Evolutionary conservation across 2,888 invertebrate species (phyloP).

Genomic region (Epinotia bilunana): DNA sequence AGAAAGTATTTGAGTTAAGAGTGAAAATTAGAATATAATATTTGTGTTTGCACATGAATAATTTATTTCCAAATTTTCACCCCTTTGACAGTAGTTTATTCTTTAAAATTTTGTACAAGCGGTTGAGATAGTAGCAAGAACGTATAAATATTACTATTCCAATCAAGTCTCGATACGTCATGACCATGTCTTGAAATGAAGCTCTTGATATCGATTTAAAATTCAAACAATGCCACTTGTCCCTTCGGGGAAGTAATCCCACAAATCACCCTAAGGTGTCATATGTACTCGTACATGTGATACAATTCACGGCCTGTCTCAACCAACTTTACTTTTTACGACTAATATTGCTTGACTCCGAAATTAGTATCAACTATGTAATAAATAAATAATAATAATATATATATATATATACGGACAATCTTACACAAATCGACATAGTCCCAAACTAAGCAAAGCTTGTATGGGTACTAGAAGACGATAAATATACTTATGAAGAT

Average conservation of each 20-base stretch:
- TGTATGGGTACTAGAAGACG: too few relatives aligned
- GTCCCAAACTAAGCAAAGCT: too few relatives aligned
- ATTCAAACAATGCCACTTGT: conserved; percentile 3
- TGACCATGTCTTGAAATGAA: neutral
- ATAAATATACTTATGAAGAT: too few relatives aligned
- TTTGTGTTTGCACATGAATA: neutral
- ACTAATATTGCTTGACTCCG: neutral
- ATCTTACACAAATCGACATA: too few relatives aligned
- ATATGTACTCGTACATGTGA: neutral
- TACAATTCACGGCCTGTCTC: neutral
- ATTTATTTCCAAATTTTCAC: too few relatives aligned
- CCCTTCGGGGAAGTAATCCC: neutral
- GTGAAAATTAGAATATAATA: neutral
- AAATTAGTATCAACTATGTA: neutral
- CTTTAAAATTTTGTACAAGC: too few relatives aligned
- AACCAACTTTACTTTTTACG: neutral
- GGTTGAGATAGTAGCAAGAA: too few relatives aligned
- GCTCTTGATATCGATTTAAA: neutral
- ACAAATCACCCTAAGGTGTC: conserved; percentile 3
- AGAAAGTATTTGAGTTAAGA: too few relatives aligned
- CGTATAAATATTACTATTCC: too few relatives aligned
- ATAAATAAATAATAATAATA: too few relatives aligned
- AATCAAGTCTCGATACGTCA: neutral
- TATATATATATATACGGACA: too few relatives aligned
- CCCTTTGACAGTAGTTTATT: too few relatives aligned